Base-by-base conservation (phyloP, 2,113 vertebrate species). In the Xiphophorus couchianus region DNA sequence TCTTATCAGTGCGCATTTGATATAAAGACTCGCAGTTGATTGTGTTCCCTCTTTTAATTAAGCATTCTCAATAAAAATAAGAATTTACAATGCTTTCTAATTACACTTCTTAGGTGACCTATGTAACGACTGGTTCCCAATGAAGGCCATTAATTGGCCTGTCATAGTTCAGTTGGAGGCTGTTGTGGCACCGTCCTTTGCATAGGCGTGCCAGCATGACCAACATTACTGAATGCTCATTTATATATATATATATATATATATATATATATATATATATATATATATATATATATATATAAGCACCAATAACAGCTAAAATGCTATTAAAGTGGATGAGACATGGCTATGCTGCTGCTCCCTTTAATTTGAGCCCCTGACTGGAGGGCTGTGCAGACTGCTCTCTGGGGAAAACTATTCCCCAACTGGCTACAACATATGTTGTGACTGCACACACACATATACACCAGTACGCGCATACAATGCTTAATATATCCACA, bases 101-200 rank as follows among this genome's bases (percentile, higher is more conserved):
- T 97, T 97, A 97, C 94, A 95, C 94, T 96, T 96, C 94, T 95
- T 95, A 96, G 94, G 91, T 96, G 96, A 97, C 96, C 96, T 97
- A 94, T 95, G 95, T 95, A 95, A 94, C 94, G 93, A 95, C 83
- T 84, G 87, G 93, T 96, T 96, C 93, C 94, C 96, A 95, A 97
- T 95, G 96, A 96, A 96, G 95, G 93, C 95, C 94, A 96, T 96
- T 98, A 97, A 97, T 96, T 96, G 96, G 96, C 95, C 95, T 95
- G 96, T 97, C 96, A 96, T 88, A 95, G 96, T 95, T 96, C 95
- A 94, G 95, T 96, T 95, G 95, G 94, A 94, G 94, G 94, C 95
- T 96, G 96, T 96, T 96, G 96, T 97, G 94, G 58, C 87, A 94
- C 94, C 96, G 95, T 98, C 96, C 95, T 97, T 97, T 97, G 94